A percentile compares a stretch with the other conserved stretches of the same genome.
These are phyloP conservation scores for Eupeodes corollae DNA, from an alignment of 1,140 invertebrate species.

Conservation along the genomic window DNA sequence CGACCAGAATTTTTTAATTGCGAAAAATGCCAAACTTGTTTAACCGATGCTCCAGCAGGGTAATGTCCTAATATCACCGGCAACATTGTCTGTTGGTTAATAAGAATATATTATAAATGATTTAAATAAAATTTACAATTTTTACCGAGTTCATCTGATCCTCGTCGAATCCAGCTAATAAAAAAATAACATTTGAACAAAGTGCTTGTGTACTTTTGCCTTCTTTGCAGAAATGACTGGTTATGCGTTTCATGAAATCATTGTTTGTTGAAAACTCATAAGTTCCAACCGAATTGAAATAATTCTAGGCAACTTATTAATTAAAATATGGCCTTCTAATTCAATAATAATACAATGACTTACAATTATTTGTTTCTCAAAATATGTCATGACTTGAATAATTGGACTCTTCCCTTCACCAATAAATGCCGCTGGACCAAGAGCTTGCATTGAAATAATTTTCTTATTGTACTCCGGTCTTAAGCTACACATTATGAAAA, in stretches of 20 bases:
- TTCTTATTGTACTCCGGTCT: constrained; percentile 55
- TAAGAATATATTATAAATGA: neutral
- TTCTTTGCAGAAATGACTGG: constrained; percentile 38
- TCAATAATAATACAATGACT: constrained; percentile 9
- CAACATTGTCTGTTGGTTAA: constrained; percentile 42
- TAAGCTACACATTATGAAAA: constrained; percentile 52
- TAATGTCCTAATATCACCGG: constrained; percentile 61
- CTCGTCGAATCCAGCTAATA: constrained; percentile 44
- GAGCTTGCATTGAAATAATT: constrained; percentile 44
- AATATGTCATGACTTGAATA: constrained; percentile 28
- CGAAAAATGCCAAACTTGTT: constrained; percentile 61
- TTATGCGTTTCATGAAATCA: constrained; percentile 36
- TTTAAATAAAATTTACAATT: neutral
- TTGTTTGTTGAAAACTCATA: constrained; percentile 45
- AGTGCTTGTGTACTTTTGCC: constrained; percentile 37
- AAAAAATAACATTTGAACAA: constrained; percentile 48
- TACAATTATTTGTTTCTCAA: constrained; percentile 25
- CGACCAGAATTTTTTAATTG: constrained; percentile 42
- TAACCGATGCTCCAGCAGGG: constrained; percentile 65
- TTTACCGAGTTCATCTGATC: constrained; percentile 41
- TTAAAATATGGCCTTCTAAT: constrained; percentile 25
- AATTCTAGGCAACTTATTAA: constrained; percentile 39
- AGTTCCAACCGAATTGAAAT: constrained; percentile 37
- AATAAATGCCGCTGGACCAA: constrained; percentile 47
- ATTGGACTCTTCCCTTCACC: constrained; percentile 33